Evolutionary conservation across 2,113 vertebrate species (phyloP), one percentile per base, ranked within the genome.

Genomic region (Promerops cafer): DNA sequence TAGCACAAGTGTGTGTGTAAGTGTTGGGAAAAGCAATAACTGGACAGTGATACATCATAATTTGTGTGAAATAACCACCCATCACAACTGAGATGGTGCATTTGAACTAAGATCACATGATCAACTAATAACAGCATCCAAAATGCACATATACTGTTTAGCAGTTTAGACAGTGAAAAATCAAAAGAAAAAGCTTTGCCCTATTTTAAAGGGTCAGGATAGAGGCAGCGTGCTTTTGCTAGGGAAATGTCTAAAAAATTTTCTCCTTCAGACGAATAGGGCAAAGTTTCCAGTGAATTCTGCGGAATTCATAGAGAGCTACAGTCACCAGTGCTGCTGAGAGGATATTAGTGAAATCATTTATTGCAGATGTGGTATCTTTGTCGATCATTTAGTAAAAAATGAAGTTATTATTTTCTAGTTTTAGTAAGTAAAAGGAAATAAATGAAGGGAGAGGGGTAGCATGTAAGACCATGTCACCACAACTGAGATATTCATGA

Each of bases 401-500:
- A 91, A 7, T 27, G 8, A 56, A 77, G 45, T 40, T 5, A 44
- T 37, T 78, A 3, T 86, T 35, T 78, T 52, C 7, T 14, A 30
- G 23, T 60, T 84, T 76, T 63, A 30, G 12, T 61, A 49, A 37
- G 6, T 42, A 74, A 92, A 75, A 68, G 11, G 21, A 88, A 95
- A 81, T 35, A 33, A 83, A 54, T 26, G 19, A 24, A 35, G 17
- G 24, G 21, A 24, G 27, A 18, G 28, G 11, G 16, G 8, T 27
- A 42, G 16, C 5, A 16, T 81, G 18, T 71, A 94, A 94, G 50
- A 85, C 50, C 13, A 93, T 47, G 40, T 93, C 56, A 94, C 87
- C 47, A 87, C 88, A 77, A 44, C 60, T 42, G 69, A 96, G 50
- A 94, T 97, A 93, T 97, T 97, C 69, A 88, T 96, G 94, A 98